A percentile compares a stretch with the other conserved stretches of the same genome.
Conservation (phyloP, 1,140 invertebrate species). For the silkworm (Bombyx mori) region DNA sequence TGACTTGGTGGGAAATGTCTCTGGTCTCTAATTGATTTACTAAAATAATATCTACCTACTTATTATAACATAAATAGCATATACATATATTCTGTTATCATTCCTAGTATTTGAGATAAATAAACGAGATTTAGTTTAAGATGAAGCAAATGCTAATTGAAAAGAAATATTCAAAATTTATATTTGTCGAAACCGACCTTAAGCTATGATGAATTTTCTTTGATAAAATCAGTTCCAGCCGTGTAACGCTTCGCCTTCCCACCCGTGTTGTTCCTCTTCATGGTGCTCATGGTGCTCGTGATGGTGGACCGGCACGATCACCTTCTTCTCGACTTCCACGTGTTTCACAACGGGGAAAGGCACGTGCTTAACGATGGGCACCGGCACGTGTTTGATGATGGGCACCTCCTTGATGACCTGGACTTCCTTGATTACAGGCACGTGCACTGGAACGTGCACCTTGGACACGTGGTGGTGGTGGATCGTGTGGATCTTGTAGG, state of each 20-base stretch:
- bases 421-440: slow-evolving; percentile 64
- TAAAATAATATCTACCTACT: too few species aligned
- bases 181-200: slow-evolving; percentile 25
- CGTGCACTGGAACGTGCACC: slow-evolving; percentile 67
- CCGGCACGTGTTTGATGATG: slow-evolving; percentile 49
- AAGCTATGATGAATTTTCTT: slow-evolving; percentile 23
- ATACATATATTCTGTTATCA: too few species aligned
- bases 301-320: slow-evolving; percentile 47
- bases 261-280: slow-evolving; percentile 48
- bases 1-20: too few species aligned
- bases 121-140: too few species aligned
- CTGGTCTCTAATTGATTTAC: too few species aligned
- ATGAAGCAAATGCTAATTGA: too few species aligned
- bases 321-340: slow-evolving; percentile 57
- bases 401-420: slow-evolving; percentile 56
- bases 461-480: slow-evolving; percentile 76
- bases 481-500: slow-evolving; percentile 75
- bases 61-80: too few species aligned
- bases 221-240: slow-evolving; percentile 57
- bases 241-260: slow-evolving; percentile 61
- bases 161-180: too few species aligned
- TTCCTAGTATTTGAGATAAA: too few species aligned
- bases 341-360: slow-evolving; percentile 58
- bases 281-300: slow-evolving; percentile 30
- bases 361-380: slow-evolving; percentile 48